These are phyloP conservation scores for Sycobia sp. DNA, from an alignment of 1,140 invertebrate genomes.

Conservation along the genomic window DNA sequence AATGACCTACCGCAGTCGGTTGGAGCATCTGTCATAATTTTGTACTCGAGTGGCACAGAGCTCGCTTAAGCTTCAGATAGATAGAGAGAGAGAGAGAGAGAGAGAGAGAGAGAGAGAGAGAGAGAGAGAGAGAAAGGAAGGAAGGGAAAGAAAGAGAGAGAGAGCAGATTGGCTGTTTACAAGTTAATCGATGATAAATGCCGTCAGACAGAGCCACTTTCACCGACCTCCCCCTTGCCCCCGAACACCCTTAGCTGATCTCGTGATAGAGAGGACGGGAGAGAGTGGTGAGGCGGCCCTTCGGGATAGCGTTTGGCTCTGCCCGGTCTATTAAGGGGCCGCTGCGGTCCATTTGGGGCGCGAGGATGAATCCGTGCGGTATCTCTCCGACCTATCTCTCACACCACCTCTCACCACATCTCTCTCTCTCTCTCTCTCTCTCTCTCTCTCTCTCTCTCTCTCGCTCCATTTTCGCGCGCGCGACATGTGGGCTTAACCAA, in stretches of 20 bases:
- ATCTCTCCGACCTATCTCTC: slow-evolving; percentile 28
- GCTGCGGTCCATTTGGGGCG: slow-evolving; percentile 41
- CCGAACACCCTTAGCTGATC: not conserved
- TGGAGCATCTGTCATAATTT: slow-evolving; percentile 34
- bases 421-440: no score
- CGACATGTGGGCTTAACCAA: slow-evolving; percentile 58
- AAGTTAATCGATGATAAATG: slow-evolving; percentile 50
- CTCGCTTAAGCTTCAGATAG: no score
- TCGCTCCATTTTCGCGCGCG: not conserved
- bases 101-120: no score
- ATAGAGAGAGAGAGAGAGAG: no score
- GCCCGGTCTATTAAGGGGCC: slow-evolving; percentile 21
- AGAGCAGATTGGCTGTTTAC: slow-evolving; percentile 35
- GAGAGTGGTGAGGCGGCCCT: slow-evolving; percentile 14
- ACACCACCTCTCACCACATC: no score
- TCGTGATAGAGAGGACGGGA: not conserved
- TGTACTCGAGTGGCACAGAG: not conserved
- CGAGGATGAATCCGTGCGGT: slow-evolving; percentile 31
- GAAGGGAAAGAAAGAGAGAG: no score
- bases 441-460: no score
- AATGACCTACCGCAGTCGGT: slow-evolving; percentile 7
- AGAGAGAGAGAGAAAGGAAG: no score
- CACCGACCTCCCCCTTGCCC: no score
- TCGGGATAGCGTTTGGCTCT: slow-evolving; percentile 48
- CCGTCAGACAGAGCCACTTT: slow-evolving; percentile 37